These are phyloP conservation scores for Zaprionus gabonicus DNA, from an alignment of 1,140 invertebrate genomes.

Conservation along the genomic window DNA sequence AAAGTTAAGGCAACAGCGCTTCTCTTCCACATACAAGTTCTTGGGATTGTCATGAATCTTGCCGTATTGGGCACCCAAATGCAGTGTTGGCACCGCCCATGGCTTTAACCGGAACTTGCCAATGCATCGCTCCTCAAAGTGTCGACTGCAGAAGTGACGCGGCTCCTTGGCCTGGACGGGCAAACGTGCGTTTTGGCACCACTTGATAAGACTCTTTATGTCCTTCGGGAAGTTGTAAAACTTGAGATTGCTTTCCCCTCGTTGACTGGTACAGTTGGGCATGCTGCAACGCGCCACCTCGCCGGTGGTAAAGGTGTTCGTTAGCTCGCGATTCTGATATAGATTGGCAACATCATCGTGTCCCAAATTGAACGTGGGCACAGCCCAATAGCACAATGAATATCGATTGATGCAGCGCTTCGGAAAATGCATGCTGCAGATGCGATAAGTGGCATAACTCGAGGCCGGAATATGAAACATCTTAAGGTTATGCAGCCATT, in stretches of 20 bases:
- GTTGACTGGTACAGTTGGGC: slow-evolving; percentile 74
- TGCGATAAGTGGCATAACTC: slow-evolving; percentile 68
- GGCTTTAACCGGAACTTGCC: slow-evolving; percentile 79
- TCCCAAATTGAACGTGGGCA: slow-evolving; percentile 79
- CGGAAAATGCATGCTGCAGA: slow-evolving; percentile 81
- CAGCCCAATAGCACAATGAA: slow-evolving; percentile 80
- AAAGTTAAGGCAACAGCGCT: slow-evolving; percentile 76
- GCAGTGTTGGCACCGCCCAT: slow-evolving; percentile 77
- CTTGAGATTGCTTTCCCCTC: slow-evolving; percentile 78
- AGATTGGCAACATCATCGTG: slow-evolving; percentile 81
- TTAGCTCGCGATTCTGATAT: slow-evolving; percentile 79
- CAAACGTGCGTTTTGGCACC: slow-evolving; percentile 79
- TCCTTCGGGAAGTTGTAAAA: slow-evolving; percentile 81
- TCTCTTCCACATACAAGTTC: slow-evolving; percentile 76
- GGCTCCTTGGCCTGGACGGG: slow-evolving; percentile 78
- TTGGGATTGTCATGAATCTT: slow-evolving; percentile 81
- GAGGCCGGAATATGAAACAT: slow-evolving; percentile 72
- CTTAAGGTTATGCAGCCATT: slow-evolving; percentile 81
- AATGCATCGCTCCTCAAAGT: slow-evolving; percentile 80
- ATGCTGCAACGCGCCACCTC: slow-evolving; percentile 79
- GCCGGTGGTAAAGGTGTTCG: slow-evolving; percentile 76
- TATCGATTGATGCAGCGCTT: slow-evolving; percentile 81
- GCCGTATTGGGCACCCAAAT: slow-evolving; percentile 75
- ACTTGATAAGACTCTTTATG: slow-evolving; percentile 79
- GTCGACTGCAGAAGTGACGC: slow-evolving; percentile 76